A percentile compares a stretch with the other conserved stretches of the same genome.
phyloP scores from a whole-genome alignment of 2,888 invertebrate species.

The Rhyacophila evoluta region DNA sequence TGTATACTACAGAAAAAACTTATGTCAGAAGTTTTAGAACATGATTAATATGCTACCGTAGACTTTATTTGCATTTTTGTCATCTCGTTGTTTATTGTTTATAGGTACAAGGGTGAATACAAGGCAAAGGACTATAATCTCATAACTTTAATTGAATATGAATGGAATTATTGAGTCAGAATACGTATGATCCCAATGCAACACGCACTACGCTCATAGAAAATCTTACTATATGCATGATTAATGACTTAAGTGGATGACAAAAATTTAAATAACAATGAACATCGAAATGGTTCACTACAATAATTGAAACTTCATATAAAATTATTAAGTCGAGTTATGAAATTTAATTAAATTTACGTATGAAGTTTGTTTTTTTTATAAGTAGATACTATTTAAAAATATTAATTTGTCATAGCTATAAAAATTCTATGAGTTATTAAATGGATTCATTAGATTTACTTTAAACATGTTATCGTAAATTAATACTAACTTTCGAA shows the following conservation, averaged over 20 bases:
- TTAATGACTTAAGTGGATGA: constrained; percentile 4
- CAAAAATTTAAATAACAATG: background rate
- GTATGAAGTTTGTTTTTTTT: constrained; percentile 23
- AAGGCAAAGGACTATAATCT: background rate
- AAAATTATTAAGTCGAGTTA: constrained; percentile 15
- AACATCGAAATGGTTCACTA: background rate
- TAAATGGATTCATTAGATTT: constrained; percentile 4
- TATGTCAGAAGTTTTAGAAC: background rate
- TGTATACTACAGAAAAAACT: background rate
- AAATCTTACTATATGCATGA: background rate
- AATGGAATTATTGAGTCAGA: constrained; percentile 4
- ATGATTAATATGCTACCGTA: background rate
- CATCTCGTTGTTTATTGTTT: constrained; percentile 11
- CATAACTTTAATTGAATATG: background rate
- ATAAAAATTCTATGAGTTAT: constrained; percentile 28
- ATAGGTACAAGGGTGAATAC: constrained; percentile 28
- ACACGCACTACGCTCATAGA: background rate
- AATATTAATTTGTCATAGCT: constrained; percentile 26
- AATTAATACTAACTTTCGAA: background rate
- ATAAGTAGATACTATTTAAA: constrained; percentile 27
- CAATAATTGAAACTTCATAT: constrained; percentile 19
- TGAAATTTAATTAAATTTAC: constrained; percentile 20
- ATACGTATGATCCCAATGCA: background rate
- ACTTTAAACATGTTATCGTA: background rate
- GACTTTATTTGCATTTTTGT: constrained; percentile 1